Evolutionary conservation across 2,113 vertebrate species (phyloP), one percentile per base, ranked within the genome.

Genomic region (Erythrolamprus reginae): DNA sequence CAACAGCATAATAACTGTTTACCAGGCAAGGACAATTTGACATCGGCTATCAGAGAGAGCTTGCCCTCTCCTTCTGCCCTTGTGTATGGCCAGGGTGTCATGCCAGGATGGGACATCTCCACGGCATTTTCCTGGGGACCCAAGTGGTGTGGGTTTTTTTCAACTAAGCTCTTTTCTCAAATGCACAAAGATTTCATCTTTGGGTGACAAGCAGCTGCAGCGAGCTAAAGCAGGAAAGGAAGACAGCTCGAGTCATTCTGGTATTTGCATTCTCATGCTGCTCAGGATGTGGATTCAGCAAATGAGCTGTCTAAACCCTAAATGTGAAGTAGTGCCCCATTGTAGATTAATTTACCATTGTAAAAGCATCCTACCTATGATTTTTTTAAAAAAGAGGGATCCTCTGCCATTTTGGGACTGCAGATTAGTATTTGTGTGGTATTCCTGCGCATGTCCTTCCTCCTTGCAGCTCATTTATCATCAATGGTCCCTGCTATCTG

Each of bases 271-370:
- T 52, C 82, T 87, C 51, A 13, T 21, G 47, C 50, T 28, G 42
- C 33, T 88, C 52, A 93, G 89, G 85, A 1, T 0, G 88, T 65
- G 94, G 94, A 92, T 93, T 90, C 95, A 91, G 92, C 47, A 84
- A 84, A 55, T 48, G 94, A 90, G 42, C 51, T 90, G 89, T 93
- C 92, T 92, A 84, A 93, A 89, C 86, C 94, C 12, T 48, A n/a
- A 61, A 88, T 91, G 93, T 87, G 56, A 38, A 92, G 88, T 93
- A 95, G 26, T 51, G 42, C 21, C 91, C 65, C 48, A 87, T 87
- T 89, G n/a, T 3, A 56, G 4, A 0, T 89, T 93, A 90, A 84
- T 89, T 50, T 50, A 10, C 45, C 86, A 92, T 42, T 90, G n/a
- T 0, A 0, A 83, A 82, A 91, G 51, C 28, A 84, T 52, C 88